Conservation (phyloP, 92 coral and sea anemone genomes). For the Phenganax stokvisi region DNA sequence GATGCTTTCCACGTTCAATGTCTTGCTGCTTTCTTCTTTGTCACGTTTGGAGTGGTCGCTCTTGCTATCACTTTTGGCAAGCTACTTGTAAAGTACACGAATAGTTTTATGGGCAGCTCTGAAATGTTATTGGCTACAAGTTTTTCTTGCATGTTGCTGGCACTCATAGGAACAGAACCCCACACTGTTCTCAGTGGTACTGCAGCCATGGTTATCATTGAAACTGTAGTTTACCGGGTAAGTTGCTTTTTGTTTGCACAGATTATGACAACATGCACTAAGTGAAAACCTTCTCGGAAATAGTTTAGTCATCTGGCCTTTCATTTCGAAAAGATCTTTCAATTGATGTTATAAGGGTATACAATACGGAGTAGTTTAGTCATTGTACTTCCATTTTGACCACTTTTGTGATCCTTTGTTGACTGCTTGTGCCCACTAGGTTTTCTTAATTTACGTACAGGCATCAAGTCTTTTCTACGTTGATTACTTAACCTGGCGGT, state of each 20-base stretch:
- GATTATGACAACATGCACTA: not conserved
- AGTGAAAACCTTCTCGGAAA: too few species aligned
- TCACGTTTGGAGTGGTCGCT: conserved; percentile 27
- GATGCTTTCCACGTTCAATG: conserved; percentile 38
- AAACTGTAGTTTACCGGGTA: conserved; percentile 27
- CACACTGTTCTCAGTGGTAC: conserved; percentile 35
- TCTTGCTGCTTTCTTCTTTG: conserved; percentile 34
- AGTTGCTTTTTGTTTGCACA: not conserved
- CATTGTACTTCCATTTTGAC: too few species aligned
- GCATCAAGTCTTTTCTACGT: conserved; percentile 9
- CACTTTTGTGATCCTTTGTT: too few species aligned
- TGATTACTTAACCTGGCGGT: conserved; percentile 25
- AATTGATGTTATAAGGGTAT: too few species aligned
- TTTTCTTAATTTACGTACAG: not conserved
- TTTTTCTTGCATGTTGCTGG: conserved; percentile 35
- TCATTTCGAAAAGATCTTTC: too few species aligned
- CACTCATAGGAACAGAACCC: conserved; percentile 24
- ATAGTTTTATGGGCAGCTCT: conserved; percentile 31
- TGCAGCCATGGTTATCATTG: conserved; percentile 38
- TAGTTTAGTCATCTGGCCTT: too few species aligned
- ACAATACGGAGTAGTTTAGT: too few species aligned
- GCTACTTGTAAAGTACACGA: conserved; percentile 3
- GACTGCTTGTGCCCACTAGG: too few species aligned
- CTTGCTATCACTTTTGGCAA: conserved; percentile 31
- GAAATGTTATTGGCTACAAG: conserved; percentile 36